Evolutionary conservation across 2,797 vertebrate species (phyloP), one percentile per base, ranked within the genome.

Genomic region (Danio aesculapii): DNA sequence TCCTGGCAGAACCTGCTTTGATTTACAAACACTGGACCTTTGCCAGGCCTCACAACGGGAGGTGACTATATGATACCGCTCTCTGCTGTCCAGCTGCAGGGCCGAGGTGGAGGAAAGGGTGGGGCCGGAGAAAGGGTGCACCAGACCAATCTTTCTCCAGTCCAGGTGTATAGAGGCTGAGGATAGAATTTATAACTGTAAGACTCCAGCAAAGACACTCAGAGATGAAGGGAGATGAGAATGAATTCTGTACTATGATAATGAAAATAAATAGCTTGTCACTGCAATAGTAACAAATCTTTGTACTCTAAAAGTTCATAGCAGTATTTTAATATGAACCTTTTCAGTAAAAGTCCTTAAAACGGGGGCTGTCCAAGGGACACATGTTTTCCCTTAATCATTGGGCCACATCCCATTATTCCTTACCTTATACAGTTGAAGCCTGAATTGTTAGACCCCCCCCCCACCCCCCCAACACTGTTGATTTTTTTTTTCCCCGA

Each of bases 1-100:
- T 19, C 17, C 39, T 43, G 39, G 44, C n/a, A 66, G 58, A 68
- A 69, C 43, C 62, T 77, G 62, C 66, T 83, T 76, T 80, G 55
- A 83, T 81, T 73, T 62, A 52, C 47, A 75, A 61, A 44, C 41
- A 11, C 43, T 70, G 50, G 63, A 70, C 44, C 21, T 12, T 72
- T 21, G 11, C 41, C 43, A 19, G 78, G 63, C 17, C 79, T 47
- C 43, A 66, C 52, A 53, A 66, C 39, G 12, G 74, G 57, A 39
- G 66, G 10, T 14, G 7, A 16, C 76, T 16, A 50, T 69, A 8
- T 78, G 44, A 70, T 78, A 50, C 8, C 9, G 5, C 46, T 78
- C 16, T 59, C 21, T 41, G 53, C 44, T 47, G 8, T 58, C 3
- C 52, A 59, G 43, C 66, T 69, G 21, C 16, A 41, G 16, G 62